A percentile compares a stretch with the other conserved stretches of the same genome.
These are phyloP conservation scores for Aythya baeri DNA, from an alignment of 2,113 vertebrate genomes.

Conservation along the genomic window DNA sequence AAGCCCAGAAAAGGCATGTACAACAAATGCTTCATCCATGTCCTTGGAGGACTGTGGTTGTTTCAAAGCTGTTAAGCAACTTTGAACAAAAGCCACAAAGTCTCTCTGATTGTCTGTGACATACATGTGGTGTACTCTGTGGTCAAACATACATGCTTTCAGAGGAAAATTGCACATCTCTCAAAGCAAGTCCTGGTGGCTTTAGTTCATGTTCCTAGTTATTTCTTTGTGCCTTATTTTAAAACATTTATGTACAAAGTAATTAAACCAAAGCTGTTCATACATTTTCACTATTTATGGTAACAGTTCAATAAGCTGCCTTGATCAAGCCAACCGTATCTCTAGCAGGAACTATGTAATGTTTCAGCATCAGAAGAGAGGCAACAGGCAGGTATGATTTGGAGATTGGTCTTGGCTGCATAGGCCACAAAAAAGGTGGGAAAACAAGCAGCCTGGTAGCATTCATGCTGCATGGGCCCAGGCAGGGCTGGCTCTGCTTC, in stretches of 20 bases:
- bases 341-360: background rate
- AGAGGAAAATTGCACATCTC: background rate
- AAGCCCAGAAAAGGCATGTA: background rate
- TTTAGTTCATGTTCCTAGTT: background rate
- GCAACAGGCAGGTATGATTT: background rate
- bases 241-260: background rate
- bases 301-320: background rate
- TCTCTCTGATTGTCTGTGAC: background rate
- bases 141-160: background rate
- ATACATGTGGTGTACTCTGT: background rate
- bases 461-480: background rate
- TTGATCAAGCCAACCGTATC: background rate
- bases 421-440: fast-evolving
- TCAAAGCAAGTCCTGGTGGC: fast-evolving
- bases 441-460: background rate
- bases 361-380: background rate
- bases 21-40: background rate
- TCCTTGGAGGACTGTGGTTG: background rate
- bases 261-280: background rate
- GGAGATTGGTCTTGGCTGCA: background rate
- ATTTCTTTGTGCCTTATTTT: background rate
- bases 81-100: background rate
- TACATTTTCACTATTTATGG: background rate
- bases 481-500: background rate
- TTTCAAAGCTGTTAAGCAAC: background rate